Percentiles rank a stretch among this genome's conserved stretches.
These are phyloP conservation scores for Trichopria drosophilae DNA, from an alignment of 2,888 invertebrate species.

Conservation along the genomic window DNA sequence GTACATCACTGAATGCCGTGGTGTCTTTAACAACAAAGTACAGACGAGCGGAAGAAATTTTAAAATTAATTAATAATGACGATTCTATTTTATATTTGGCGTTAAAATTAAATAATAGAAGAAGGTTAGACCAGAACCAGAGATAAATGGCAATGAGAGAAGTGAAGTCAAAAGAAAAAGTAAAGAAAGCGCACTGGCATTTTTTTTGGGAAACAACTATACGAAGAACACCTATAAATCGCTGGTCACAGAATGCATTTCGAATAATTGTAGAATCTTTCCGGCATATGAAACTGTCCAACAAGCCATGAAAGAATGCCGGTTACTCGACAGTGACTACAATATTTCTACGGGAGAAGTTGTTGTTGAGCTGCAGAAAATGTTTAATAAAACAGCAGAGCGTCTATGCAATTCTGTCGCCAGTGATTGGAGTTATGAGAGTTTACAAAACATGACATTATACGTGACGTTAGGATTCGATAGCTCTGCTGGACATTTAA, in stretches of 20 bases:
- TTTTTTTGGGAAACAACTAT: conserved; percentile 6
- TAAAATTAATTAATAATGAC: no score
- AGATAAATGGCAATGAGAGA: no score
- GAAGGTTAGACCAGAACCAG: no score
- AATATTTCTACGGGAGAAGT: conserved; percentile 1
- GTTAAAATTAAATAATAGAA: no score
- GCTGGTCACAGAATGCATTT: conserved; percentile 1
- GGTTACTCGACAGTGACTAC: conserved; percentile 6
- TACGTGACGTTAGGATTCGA: conserved; percentile 7
- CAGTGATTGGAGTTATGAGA: conserved; percentile 4
- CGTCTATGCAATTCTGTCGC: conserved; percentile 10
- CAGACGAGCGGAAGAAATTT: no score
- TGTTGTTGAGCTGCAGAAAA: conserved; percentile 5
- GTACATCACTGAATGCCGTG: no score
- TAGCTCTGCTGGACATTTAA: no score
- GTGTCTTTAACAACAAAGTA: no score
- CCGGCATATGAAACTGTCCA: conserved; percentile 4
- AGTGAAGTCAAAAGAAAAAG: conserved; percentile 5
- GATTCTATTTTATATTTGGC: no score
- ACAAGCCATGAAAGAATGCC: conserved; percentile 1
- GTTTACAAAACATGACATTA: conserved; percentile 4
- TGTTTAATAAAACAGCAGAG: conserved; percentile 9
- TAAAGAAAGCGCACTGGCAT: conserved; percentile 9
- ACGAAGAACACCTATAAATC: conserved; percentile 1
- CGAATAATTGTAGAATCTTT: neutral